These are phyloP conservation scores for Aradus depressus DNA, from an alignment of 2,888 invertebrate species.

Conservation along the genomic window DNA sequence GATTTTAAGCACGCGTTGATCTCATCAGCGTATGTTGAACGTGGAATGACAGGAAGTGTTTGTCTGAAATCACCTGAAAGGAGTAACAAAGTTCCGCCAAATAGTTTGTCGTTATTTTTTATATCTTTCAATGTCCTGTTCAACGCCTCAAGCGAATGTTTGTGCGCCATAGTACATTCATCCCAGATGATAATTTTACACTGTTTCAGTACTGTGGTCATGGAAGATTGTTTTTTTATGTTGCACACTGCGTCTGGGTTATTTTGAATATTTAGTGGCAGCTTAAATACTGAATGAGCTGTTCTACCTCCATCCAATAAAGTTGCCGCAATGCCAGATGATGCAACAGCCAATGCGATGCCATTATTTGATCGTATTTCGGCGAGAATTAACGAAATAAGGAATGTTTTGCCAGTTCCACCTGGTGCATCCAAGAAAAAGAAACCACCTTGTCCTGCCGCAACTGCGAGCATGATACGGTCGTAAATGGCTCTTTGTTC, in stretches of 20 bases:
- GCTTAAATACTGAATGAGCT: constrained; percentile 17
- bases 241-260: constrained; percentile 27
- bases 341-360: constrained; percentile 31
- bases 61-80: constrained; percentile 5
- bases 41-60: constrained; percentile 4
- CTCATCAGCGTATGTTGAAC: constrained; percentile 10
- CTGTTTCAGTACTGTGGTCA: constrained; percentile 32
- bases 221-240: constrained; percentile 30
- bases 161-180: constrained; percentile 37
- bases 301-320: constrained; percentile 17
- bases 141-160: constrained; percentile 34
- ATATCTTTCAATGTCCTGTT: too few species aligned
- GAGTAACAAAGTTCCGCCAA: constrained; percentile 21
- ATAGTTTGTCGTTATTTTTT: constrained; percentile 3
- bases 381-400: not conserved
- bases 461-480: constrained; percentile 23
- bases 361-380: not conserved
- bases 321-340: constrained; percentile 19
- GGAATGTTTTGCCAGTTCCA: constrained; percentile 9
- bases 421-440: constrained; percentile 19
- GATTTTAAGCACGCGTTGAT: constrained; percentile 19
- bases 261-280: constrained; percentile 16
- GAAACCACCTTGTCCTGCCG: constrained; percentile 22
- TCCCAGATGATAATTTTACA: constrained; percentile 36
- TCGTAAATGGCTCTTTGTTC: constrained; percentile 27